Evolutionary conservation across 2,113 vertebrate genomes (phyloP).

Genomic region (Nanorana parkeri): DNA sequence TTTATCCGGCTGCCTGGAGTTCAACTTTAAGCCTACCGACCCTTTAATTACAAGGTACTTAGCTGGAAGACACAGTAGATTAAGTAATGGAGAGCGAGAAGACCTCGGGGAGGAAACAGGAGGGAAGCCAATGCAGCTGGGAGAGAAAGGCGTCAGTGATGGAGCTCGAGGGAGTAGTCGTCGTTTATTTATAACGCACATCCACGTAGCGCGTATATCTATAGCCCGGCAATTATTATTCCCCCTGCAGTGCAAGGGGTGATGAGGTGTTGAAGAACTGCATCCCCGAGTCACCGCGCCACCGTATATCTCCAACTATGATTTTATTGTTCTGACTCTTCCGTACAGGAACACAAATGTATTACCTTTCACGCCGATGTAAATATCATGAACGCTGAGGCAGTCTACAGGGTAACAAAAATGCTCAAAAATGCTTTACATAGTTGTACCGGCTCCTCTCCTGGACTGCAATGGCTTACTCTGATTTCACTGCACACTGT

Average conservation of each 20-base stretch:
- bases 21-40: too few relatives aligned
- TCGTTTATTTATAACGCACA: background rate
- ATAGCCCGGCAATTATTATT: background rate
- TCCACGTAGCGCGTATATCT: background rate
- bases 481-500: too few relatives aligned
- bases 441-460: too few relatives aligned
- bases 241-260: background rate
- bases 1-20: too few relatives aligned
- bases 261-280: background rate
- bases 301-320: background rate
- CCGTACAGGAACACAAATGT: background rate
- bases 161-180: background rate
- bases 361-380: background rate
- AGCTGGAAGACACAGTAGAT: too few relatives aligned
- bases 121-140: background rate
- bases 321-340: too few relatives aligned
- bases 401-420: too few relatives aligned
- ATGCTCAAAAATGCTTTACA: too few relatives aligned
- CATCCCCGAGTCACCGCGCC: background rate
- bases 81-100: background rate
- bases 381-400: background rate
- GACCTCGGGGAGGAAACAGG: background rate
- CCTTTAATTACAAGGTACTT: too few relatives aligned
- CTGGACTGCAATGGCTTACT: too few relatives aligned
- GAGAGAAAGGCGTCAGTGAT: background rate